A percentile compares a stretch with the other conserved stretches of the same genome.
phyloP scores from a whole-genome alignment of 1,140 invertebrate species.

The Calliopsis andreniformis region DNA sequence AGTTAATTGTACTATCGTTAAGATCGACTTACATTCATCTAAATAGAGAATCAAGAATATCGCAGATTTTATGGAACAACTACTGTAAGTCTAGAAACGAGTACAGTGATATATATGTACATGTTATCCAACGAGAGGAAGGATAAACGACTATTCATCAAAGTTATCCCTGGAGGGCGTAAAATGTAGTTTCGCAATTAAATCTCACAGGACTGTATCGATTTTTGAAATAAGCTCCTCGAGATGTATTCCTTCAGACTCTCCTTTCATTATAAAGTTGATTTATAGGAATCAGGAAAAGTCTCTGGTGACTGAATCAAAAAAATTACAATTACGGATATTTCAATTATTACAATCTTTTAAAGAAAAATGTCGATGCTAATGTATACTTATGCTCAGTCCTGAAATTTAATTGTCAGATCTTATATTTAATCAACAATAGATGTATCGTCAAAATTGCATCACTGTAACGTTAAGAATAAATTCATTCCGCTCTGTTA shows the following conservation, averaged over 20 bases:
- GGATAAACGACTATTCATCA: conserved; percentile 1
- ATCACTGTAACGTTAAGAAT: conserved; percentile 48
- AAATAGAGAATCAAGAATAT: not conserved
- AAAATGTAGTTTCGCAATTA: too few relatives aligned
- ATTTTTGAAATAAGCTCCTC: too few relatives aligned
- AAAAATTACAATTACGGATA: too few relatives aligned
- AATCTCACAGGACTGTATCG: too few relatives aligned
- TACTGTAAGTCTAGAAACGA: not conserved
- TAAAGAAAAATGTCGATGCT: too few relatives aligned
- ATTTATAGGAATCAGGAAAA: too few relatives aligned
- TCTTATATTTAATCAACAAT: conserved; percentile 63
- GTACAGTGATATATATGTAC: not conserved
- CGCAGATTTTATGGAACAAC: not conserved
- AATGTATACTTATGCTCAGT: not conserved
- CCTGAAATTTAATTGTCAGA: not conserved
- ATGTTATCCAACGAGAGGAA: not conserved
- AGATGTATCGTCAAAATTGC: conserved; percentile 56
- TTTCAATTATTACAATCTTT: too few relatives aligned
- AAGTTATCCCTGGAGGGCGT: not conserved
- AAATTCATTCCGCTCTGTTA: conserved; percentile 55
- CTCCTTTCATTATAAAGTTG: too few relatives aligned
- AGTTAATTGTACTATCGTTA: not conserved
- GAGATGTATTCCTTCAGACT: too few relatives aligned
- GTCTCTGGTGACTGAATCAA: too few relatives aligned
- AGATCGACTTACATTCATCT: not conserved